These are phyloP conservation scores for Callipepla californica DNA, from an alignment of 2,113 vertebrate genomes.

Conservation along the genomic window DNA sequence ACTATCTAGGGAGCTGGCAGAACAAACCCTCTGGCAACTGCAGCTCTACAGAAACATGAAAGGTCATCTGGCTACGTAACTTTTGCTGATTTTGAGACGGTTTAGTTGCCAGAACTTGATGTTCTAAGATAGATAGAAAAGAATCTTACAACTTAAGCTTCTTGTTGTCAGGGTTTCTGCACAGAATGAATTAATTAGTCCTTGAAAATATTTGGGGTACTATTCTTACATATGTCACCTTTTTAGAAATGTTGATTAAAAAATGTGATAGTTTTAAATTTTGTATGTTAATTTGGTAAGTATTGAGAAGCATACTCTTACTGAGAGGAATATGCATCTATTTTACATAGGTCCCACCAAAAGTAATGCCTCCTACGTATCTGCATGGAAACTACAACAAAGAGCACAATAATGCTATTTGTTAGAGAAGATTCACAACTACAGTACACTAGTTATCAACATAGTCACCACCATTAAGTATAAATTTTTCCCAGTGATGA, in stretches of 20 bases:
- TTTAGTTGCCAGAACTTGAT: not conserved
- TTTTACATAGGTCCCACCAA: not conserved
- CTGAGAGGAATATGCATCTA: not conserved
- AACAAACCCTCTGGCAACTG: not conserved
- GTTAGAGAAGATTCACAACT: too few relatives aligned
- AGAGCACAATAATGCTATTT: too few relatives aligned
- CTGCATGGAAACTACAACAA: too few relatives aligned
- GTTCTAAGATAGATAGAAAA: not conserved
- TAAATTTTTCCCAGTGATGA: too few relatives aligned
- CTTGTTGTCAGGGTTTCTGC: not conserved
- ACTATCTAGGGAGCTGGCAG: not conserved
- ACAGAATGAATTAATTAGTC: not conserved
- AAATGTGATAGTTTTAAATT: not conserved
- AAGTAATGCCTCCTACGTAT: too few relatives aligned
- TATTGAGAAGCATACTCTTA: not conserved
- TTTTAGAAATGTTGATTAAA: not conserved
- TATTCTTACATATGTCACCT: not conserved
- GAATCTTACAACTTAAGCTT: too few relatives aligned
- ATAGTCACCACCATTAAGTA: too few relatives aligned
- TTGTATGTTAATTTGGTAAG: not conserved
- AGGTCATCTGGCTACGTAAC: not conserved
- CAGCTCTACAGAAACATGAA: too few relatives aligned
- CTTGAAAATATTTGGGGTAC: not conserved
- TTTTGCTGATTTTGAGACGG: not conserved
- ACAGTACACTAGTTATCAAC: too few relatives aligned